Evolutionary conservation across 1,140 invertebrate genomes (phyloP).

Genomic region (Gryon sp.): DNA sequence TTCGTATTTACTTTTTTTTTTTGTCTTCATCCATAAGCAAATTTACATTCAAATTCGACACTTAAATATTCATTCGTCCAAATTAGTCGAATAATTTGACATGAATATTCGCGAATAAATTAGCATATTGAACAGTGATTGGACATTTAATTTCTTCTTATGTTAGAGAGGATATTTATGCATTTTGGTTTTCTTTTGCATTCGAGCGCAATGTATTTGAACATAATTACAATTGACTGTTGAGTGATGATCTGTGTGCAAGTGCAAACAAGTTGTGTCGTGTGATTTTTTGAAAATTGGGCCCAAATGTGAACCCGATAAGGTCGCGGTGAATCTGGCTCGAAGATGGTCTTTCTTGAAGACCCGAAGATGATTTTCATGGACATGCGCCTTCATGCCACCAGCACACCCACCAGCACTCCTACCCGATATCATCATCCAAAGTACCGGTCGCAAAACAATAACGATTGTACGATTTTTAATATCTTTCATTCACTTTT

Average conservation of each 20-base stretch:
- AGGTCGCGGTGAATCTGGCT: conserved; percentile 48
- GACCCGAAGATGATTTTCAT: conserved; percentile 78
- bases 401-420: conserved; percentile 76
- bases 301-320: conserved; percentile 70
- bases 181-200: no score
- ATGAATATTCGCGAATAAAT: no score
- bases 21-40: neutral
- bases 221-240: no score
- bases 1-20: conserved; percentile 20
- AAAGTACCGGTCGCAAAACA: conserved; percentile 76
- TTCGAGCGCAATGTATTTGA: no score
- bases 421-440: conserved; percentile 68
- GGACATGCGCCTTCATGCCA: conserved; percentile 77
- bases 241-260: conserved; percentile 9
- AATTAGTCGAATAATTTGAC: no score
- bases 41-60: conserved; percentile 20
- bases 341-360: conserved; percentile 78
- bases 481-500: no score
- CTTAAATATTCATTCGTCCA: conserved; percentile 61
- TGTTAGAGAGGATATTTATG: no score
- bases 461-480: conserved; percentile 76
- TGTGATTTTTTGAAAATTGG: neutral
- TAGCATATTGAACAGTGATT: no score
- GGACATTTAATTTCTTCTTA: no score
- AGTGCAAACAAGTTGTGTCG: conserved; percentile 24